A percentile compares a stretch with the other conserved stretches of the same genome.
phyloP scores from a whole-genome alignment of 2,797 vertebrate species.

The Orestias chungarensis region DNA sequence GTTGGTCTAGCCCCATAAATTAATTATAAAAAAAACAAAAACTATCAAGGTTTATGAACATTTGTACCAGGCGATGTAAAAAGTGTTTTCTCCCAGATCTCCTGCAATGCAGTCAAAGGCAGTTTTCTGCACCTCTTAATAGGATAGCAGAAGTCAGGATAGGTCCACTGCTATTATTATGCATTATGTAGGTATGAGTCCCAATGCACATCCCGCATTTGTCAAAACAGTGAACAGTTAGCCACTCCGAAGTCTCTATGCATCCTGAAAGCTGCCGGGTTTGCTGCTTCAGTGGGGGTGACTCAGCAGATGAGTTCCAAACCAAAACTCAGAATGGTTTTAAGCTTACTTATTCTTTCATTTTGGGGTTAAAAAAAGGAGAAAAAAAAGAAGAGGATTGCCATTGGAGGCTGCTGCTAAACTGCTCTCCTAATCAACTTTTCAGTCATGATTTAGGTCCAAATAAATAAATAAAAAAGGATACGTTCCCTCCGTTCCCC shows the following conservation, averaged over 20 bases:
- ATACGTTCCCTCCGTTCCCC: constrained; percentile 24
- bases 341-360: constrained; percentile 29
- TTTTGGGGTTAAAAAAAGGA: not conserved
- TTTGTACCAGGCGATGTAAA: not conserved
- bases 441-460: constrained; percentile 72
- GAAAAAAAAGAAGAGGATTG: constrained; percentile 31
- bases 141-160: constrained; percentile 22
- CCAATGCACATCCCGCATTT: constrained; percentile 57
- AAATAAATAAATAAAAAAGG: constrained; percentile 20
- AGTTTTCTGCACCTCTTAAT: constrained; percentile 24
- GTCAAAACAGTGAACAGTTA: constrained; percentile 51
- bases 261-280: constrained; percentile 54
- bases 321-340: constrained; percentile 36
- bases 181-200: constrained; percentile 49
- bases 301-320: constrained; percentile 44
- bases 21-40: not conserved
- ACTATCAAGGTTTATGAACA: not conserved
- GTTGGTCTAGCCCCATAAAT: not conserved
- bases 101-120: constrained; percentile 32
- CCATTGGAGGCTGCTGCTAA: constrained; percentile 38
- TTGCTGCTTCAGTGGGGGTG: constrained; percentile 48
- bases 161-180: constrained; percentile 40
- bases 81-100: constrained; percentile 10
- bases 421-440: constrained; percentile 71
- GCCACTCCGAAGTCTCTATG: constrained; percentile 32